phyloP scores from a whole-genome alignment of 2,888 invertebrate species.

The Rugalucina vietnamica region DNA sequence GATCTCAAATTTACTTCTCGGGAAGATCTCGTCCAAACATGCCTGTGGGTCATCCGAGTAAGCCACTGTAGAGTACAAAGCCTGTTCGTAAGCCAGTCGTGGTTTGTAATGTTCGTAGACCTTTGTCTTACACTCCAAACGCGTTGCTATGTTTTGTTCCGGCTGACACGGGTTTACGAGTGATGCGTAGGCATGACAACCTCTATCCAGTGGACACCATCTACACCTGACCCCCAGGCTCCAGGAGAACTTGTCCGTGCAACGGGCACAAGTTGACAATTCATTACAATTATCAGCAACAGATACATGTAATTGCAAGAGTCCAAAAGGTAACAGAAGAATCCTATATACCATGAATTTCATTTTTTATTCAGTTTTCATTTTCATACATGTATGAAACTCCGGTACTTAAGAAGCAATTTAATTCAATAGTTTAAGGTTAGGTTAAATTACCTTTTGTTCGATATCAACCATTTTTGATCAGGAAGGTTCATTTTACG shows the following conservation, averaged over 20 bases:
- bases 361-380: too few relatives aligned
- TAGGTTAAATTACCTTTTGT: too few relatives aligned
- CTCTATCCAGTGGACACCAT: conserved; percentile 30
- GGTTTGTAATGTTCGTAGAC: not conserved
- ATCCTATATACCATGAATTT: too few relatives aligned
- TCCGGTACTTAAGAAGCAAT: too few relatives aligned
- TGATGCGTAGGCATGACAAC: conserved; percentile 18
- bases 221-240: not conserved
- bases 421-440: too few relatives aligned
- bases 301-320: too few relatives aligned
- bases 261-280: not conserved
- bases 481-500: too few relatives aligned
- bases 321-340: not conserved
- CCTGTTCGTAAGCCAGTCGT: conserved; percentile 3
- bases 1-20: conserved; percentile 2
- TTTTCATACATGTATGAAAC: too few relatives aligned
- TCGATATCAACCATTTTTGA: too few relatives aligned
- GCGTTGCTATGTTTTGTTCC: conserved; percentile 1
- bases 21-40: conserved; percentile 1
- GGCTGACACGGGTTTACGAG: not conserved
- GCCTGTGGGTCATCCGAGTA: conserved; percentile 5
- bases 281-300: not conserved
- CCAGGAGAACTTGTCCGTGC: conserved; percentile 2
- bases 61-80: conserved; percentile 5
- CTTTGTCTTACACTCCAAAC: not conserved